phyloP scores from a whole-genome alignment of 2,113 vertebrate genomes.

The Colistium nudipinnis region DNA sequence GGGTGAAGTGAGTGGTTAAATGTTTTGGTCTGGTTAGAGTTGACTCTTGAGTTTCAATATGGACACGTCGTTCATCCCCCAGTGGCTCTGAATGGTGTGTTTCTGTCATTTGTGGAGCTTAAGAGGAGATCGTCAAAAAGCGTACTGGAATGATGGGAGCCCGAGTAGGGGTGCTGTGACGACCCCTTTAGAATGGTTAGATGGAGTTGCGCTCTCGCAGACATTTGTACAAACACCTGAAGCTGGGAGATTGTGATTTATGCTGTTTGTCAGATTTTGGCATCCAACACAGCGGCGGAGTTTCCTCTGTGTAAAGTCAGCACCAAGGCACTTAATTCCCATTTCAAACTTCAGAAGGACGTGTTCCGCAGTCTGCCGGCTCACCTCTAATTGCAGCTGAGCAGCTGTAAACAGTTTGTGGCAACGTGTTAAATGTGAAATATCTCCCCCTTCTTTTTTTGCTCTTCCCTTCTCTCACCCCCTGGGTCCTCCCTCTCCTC shows the following conservation, averaged over 20 bases:
- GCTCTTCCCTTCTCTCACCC: neutral
- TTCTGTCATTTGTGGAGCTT: neutral
- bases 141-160: neutral
- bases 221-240: conserved; percentile 3
- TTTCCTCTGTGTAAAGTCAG: conserved; percentile 27
- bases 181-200: conserved; percentile 3
- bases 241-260: conserved; percentile 14
- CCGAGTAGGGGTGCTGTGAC: neutral
- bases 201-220: conserved; percentile 13
- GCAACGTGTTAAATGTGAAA: conserved; percentile 29
- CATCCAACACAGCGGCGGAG: conserved; percentile 15
- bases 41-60: too few relatives aligned
- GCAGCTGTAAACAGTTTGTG: neutral
- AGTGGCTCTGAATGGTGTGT: neutral
- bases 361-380: conserved; percentile 4
- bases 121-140: neutral
- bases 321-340: conserved; percentile 31
- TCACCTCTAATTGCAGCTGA: conserved; percentile 9
- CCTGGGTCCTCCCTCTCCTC: neutral
- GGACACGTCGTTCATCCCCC: neutral
- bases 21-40: too few relatives aligned
- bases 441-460: conserved; percentile 9
- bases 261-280: conserved; percentile 41
- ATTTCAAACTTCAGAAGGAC: conserved; percentile 25
- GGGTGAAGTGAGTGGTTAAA: neutral